Evolutionary conservation across 2,888 invertebrate genomes (phyloP), one percentile per base, ranked within the genome.

Genomic region (Rhopalosiphum nymphaeae): DNA sequence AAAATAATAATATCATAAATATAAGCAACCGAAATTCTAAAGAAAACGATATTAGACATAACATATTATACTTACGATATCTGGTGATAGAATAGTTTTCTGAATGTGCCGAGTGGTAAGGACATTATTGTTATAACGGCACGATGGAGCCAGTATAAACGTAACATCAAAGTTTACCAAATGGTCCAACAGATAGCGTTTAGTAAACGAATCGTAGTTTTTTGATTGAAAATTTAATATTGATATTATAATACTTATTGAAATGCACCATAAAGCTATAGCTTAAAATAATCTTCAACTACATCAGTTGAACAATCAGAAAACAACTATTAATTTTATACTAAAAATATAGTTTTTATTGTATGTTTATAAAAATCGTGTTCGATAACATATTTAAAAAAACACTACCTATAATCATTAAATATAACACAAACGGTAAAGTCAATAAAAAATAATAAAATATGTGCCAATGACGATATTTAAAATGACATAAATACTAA

Each of bases 181-280:
- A 91, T 26, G 7, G 13, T 49, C 91, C 78, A 13, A 84, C 26
- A 91, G 91, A 91, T 91, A 49, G 91, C 91, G 91, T n/a, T 7
- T 9, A 36, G 13, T n/a, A 26, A 67, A 90, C 21, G 46, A n/a
- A 61, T 29, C 44, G 46, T 44, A 21, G 11, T 85, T 44, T 42
- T 57, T 10, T 42, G 56, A 25, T 11, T 29, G 4, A 0, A 89
- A 13, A 16, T 29, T 42, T 25, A 5, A 29, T 11, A 78, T 16
- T n/a, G 13, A 29, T 13, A 86, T n/a, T 42, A 42, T 36, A 21
- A 21, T 5, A 42, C 21, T 85, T 26, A 21, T 44, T 42, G 29
- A 44, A 85, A 10, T 44, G 7, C 0, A 44, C 26, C 5, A 44
- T 13, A 21, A 36, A 78, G 26, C 11, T 44, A n/a, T 7, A 36